phyloP scores from a whole-genome alignment of 2,797 vertebrate genomes.

The Salmo trutta region DNA sequence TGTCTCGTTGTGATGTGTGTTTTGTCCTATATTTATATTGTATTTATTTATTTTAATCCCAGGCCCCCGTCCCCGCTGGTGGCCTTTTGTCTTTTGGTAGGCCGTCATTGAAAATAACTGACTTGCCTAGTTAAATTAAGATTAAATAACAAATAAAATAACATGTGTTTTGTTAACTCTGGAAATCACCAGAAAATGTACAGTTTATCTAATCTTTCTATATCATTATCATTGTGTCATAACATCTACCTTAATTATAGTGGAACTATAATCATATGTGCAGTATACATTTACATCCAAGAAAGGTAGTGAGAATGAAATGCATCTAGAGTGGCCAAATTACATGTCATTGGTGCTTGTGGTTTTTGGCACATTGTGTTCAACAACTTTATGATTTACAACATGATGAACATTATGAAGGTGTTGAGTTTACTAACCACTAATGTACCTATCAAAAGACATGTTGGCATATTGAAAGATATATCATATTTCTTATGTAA shows the following conservation, averaged over 20 bases:
- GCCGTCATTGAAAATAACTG: no score
- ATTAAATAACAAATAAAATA: neutral
- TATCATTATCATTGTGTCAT: neutral
- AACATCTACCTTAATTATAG: neutral
- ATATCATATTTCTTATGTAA: neutral
- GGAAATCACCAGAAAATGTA: slow-evolving; percentile 15
- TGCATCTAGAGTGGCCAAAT: neutral
- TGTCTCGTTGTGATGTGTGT: no score
- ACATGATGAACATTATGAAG: neutral
- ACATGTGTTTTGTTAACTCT: slow-evolving; percentile 5
- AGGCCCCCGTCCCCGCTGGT: no score
- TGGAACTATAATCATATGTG: neutral
- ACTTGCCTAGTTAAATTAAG: no score
- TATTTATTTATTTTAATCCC: no score
- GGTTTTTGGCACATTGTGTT: neutral
- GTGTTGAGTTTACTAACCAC: neutral
- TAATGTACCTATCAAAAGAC: neutral
- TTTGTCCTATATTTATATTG: no score
- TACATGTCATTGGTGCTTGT: neutral
- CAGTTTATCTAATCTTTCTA: neutral
- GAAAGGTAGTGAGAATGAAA: neutral
- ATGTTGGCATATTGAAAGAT: neutral
- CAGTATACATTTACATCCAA: neutral
- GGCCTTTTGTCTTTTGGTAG: no score
- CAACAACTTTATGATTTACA: neutral